Evolutionary conservation across 2,113 vertebrate genomes (phyloP).

Genomic region (Silurus glanis): DNA sequence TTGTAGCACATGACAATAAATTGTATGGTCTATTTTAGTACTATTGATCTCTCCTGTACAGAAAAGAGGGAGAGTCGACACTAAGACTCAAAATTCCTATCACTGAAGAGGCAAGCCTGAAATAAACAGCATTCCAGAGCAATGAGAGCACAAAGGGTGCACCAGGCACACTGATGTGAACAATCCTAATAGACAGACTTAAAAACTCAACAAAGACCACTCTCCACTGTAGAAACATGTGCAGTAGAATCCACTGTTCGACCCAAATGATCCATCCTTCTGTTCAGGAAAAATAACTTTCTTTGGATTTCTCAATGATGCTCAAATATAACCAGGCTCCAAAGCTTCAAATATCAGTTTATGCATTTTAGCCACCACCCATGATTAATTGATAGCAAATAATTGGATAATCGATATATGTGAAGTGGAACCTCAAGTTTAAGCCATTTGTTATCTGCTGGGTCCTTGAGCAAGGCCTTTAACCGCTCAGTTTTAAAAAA

Average conservation of each 20-base stretch:
- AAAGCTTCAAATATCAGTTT: background rate
- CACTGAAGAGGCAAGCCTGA: background rate
- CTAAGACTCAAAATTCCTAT: background rate
- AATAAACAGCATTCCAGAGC: background rate
- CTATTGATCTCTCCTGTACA: background rate
- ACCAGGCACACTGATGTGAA: background rate
- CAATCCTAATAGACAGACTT: background rate
- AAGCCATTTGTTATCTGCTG: too few relatives aligned
- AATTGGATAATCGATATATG: too few relatives aligned
- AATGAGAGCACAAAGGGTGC: background rate
- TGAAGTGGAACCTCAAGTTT: too few relatives aligned
- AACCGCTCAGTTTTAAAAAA: too few relatives aligned
- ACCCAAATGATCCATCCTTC: background rate
- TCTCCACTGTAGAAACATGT: background rate
- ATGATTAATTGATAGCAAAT: background rate
- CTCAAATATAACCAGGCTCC: background rate
- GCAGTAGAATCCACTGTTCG: background rate
- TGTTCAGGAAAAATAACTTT: background rate
- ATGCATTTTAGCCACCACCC: background rate
- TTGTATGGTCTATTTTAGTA: background rate
- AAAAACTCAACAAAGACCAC: background rate
- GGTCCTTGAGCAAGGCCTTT: too few relatives aligned
- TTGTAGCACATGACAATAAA: background rate
- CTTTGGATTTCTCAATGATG: background rate
- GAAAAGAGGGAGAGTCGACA: background rate